Evolutionary conservation across 2,888 invertebrate genomes (phyloP).

Genomic region (Caenorhabditis japonica): DNA sequence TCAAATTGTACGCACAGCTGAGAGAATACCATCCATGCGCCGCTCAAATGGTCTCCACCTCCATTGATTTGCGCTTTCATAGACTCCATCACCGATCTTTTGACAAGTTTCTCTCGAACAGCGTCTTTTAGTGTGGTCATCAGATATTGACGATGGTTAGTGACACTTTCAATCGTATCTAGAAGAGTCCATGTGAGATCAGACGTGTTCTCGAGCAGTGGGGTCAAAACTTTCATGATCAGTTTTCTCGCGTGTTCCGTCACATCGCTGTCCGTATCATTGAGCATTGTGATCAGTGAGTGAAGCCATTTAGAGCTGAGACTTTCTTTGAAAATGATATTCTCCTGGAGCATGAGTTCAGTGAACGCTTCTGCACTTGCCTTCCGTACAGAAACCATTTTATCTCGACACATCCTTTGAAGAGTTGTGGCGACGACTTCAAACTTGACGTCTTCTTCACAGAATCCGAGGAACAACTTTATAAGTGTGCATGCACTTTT

Average conservation of each 20-base stretch:
- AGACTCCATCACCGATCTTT: conserved; percentile 30
- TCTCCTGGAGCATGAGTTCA: conserved; percentile 28
- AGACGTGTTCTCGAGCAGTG: conserved; percentile 30
- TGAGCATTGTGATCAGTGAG: conserved; percentile 38
- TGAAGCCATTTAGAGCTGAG: conserved; percentile 42
- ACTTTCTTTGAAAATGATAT: conserved; percentile 18
- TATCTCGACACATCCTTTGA: conserved; percentile 40
- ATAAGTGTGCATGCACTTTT: conserved; percentile 18
- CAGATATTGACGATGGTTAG: conserved; percentile 29
- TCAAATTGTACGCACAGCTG: conserved; percentile 41
- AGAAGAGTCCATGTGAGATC: conserved; percentile 49
- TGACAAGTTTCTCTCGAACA: conserved; percentile 24
- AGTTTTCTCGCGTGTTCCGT: conserved; percentile 37
- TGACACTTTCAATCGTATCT: conserved; percentile 34
- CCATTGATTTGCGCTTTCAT: conserved; percentile 27
- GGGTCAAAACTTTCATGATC: conserved; percentile 44
- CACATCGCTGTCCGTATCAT: conserved; percentile 44
- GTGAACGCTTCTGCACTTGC: conserved; percentile 25
- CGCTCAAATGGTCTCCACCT: background rate
- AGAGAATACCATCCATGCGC: conserved; percentile 54
- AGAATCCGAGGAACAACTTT: conserved; percentile 8
- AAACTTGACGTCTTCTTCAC: conserved; percentile 36
- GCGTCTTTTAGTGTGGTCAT: conserved; percentile 47
- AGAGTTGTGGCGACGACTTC: conserved; percentile 6
- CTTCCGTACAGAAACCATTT: conserved; percentile 32